Evolutionary conservation across 2,888 invertebrate genomes (phyloP), one percentile per base, ranked within the genome.

Genomic region (Dasysyrphus albostriatus): DNA sequence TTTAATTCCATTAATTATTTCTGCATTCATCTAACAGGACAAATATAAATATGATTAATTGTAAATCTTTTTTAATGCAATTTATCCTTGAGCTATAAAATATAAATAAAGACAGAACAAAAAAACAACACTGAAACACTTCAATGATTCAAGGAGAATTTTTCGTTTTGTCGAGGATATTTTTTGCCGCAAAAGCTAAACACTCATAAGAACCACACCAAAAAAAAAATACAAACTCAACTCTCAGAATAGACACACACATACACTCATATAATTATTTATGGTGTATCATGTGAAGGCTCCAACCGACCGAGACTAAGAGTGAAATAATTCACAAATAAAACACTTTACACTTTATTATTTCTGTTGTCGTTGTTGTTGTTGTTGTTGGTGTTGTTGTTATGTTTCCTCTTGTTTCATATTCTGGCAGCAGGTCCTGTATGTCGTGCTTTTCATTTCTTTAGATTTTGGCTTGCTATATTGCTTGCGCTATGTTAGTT

Each of bases 241-340:
- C 44, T 24, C 47, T 65, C 44, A 49, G 42, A 76, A 75, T 58
- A 51, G 37, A 65, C 47, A 14, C 32, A 54, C 51, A 76, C 54
- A 47, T 16, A 47, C 51, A 56, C 29, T 47, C 58, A 73, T 42
- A 39, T 42, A 42, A 42, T 47, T 69, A 49, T 67, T 24, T 69
- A 54, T 69, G 54, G 51, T 75, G 65, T 67, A 61, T 73, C 63
- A 61, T 69, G 49, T 69, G 54, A 44, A 70, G 42, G 82, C 65
- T 72, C 39, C 82, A 58, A 82, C 83, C 78, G 82, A 78, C 74
- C 78, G 76, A 74, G 70, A 78, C 82, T 87, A 78, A 87, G 70
- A 83, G 75, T 79, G 75, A 82, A 87, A 87, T 87, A 87, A 87
- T 87, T 87, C 75, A 79, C 85, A 87, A 87, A 87, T 87, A 78